Base-by-base conservation (phyloP, 2,113 vertebrate genomes). In the Jaculus jaculus region DNA sequence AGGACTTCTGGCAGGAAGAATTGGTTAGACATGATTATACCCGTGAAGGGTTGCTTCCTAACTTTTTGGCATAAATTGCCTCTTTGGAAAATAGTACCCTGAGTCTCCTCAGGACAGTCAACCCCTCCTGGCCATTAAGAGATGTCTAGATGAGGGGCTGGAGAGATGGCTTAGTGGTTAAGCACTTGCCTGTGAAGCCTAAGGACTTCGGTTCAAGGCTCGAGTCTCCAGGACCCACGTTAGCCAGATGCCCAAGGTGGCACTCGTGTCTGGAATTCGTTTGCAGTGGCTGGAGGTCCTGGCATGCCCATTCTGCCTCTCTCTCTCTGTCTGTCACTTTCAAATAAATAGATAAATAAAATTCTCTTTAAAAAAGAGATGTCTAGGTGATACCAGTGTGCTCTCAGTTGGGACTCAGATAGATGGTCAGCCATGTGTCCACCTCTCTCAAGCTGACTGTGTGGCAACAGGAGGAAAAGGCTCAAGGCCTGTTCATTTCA, bases 321-420 rank as follows among this genome's bases (percentile, higher is more conserved):
- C n/a, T n/a, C n/a, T n/a, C n/a, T n/a, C n/a, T n/a, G n/a, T n/a
- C n/a, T n/a, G n/a, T n/a, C n/a, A n/a, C n/a, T n/a, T n/a, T n/a
- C n/a, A n/a, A n/a, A n/a, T n/a, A n/a, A n/a, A n/a, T n/a, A n/a
- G n/a, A n/a, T n/a, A n/a, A n/a, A n/a, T n/a, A n/a, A n/a, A n/a
- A n/a, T n/a, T n/a, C n/a, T n/a, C n/a, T n/a, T n/a, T n/a, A n/a
- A n/a, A n/a, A n/a, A 51, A 51, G 12, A 51, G 12, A 51, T 51
- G 51, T 51, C 51, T 51, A 51, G 51, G 12, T 51, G 54, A 54
- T 28, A 12, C 7, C 9, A 24, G 28, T 0, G 3, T 5, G 15
- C 26, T 1, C 6, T 15, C 9, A 6, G 16, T 4, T 30, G 1
- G 1, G 9, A 0, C 24, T 28, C 10, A 1, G 34, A 7, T 7